Base-by-base conservation (phyloP, 2,797 vertebrate genomes). In the Brotula barbata region DNA sequence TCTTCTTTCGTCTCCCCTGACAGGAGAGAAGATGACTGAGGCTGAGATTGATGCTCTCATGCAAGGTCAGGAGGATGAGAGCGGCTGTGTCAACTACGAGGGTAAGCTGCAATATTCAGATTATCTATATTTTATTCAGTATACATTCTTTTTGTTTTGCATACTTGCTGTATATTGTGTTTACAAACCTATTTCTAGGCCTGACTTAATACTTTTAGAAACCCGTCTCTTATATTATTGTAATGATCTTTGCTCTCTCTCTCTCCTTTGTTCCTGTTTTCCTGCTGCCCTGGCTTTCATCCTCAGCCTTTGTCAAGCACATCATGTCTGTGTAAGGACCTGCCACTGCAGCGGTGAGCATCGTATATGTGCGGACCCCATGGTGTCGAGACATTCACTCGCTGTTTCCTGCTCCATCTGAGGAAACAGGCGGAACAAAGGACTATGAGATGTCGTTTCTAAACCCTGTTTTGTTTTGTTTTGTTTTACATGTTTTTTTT, bases 1-100 rank as follows among this genome's bases (percentile, higher is more conserved):
- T n/a, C n/a, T n/a, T 58, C n/a, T 55, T 67, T 23, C 76, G 71
- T 10, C 21, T 58, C 13, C 33, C 64, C 67, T 58, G 83, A 53
- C 82, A 99, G 97, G 97, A 86, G 97, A 99, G 89, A 99, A 94
- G 90, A 97, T 99, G 96, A 93, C 72, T 82, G 97, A 97, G 87
- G 49, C 81, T 43, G 96, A 99, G 91, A 95, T 99, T 21, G 97
- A 99, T 0, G 87, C 93, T 43, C 93, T 99, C 62, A 89, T 99
- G 94, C 66, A 85, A 52, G 96, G 96, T 77, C 96, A 99, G 86
- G 96, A 99, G 90, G 96, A 99, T 57, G 96, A 97, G 90, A 99
- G 94, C 0, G 96, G 97, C 83, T 95, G 94, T 80, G 87, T 98
- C 86, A 98, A 98, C 90, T 99, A 98, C 0, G 97, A 99, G 83